Evolutionary conservation across 2,113 vertebrate genomes (phyloP).

Genomic region (Muntiacus muntjak): DNA sequence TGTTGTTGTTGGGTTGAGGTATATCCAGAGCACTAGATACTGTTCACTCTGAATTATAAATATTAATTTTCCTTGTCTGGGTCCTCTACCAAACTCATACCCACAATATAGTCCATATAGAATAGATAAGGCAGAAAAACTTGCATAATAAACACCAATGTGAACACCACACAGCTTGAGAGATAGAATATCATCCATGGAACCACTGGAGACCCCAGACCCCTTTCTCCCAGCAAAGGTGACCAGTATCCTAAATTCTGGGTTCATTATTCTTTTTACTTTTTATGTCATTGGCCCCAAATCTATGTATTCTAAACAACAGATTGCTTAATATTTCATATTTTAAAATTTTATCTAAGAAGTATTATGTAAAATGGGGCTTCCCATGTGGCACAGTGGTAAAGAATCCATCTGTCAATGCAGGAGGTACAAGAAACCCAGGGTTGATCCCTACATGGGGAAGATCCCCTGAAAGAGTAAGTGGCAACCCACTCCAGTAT

Average conservation of each 20-base stretch:
- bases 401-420: not conserved
- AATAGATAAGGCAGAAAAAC: not conserved
- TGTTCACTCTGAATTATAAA: not conserved
- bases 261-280: not conserved
- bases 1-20: no score
- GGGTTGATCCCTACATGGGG: not conserved
- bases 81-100: not conserved
- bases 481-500: not conserved
- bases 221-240: not conserved
- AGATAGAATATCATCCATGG: not conserved
- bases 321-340: not conserved
- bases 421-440: not conserved
- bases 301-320: not conserved
- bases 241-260: not conserved
- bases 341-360: not conserved
- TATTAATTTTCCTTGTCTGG: not conserved
- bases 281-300: not conserved
- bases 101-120: not conserved
- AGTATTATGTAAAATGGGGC: not conserved
- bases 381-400: not conserved
- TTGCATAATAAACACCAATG: not conserved
- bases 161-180: not conserved
- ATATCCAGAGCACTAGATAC: rapidly evolving
- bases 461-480: not conserved
- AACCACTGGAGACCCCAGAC: not conserved